These are phyloP conservation scores for Apodemus agrarius DNA, from an alignment of 2,797 vertebrate species.

Conservation along the genomic window DNA sequence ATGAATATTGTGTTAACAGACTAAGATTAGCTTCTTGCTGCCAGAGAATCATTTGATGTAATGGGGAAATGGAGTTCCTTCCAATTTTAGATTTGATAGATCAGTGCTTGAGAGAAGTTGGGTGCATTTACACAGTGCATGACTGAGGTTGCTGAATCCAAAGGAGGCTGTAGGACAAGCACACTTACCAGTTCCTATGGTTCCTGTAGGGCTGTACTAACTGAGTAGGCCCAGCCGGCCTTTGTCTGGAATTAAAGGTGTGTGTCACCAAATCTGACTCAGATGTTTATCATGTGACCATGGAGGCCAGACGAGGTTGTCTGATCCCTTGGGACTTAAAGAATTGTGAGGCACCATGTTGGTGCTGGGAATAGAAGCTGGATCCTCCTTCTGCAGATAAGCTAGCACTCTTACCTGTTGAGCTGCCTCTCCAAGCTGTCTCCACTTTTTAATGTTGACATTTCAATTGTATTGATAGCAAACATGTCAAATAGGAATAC, in stretches of 20 bases:
- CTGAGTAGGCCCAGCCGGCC: neutral
- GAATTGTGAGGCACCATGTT: neutral
- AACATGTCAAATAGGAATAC: conserved; percentile 16
- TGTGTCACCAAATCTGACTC: neutral
- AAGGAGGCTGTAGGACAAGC: neutral
- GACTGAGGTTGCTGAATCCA: neutral
- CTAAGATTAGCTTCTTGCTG: neutral
- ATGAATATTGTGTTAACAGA: conserved; percentile 39
- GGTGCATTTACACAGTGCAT: neutral
- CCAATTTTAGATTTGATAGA: conserved; percentile 5
- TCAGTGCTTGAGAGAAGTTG: neutral
- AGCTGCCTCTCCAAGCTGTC: neutral
- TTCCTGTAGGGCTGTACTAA: neutral
- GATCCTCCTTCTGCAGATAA: neutral
- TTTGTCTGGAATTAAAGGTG: neutral
- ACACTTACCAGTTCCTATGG: neutral
- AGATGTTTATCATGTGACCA: neutral
- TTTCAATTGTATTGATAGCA: conserved; percentile 39
- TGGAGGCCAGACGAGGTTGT: neutral
- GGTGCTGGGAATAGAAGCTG: neutral
- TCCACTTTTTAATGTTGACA: conserved; percentile 6
- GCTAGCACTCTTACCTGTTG: neutral
- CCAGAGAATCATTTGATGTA: neutral
- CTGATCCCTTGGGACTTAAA: neutral
- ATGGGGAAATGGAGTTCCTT: conserved; percentile 35